phyloP scores from a whole-genome alignment of 2,113 vertebrate genomes.

The Zosterops japonicus region DNA sequence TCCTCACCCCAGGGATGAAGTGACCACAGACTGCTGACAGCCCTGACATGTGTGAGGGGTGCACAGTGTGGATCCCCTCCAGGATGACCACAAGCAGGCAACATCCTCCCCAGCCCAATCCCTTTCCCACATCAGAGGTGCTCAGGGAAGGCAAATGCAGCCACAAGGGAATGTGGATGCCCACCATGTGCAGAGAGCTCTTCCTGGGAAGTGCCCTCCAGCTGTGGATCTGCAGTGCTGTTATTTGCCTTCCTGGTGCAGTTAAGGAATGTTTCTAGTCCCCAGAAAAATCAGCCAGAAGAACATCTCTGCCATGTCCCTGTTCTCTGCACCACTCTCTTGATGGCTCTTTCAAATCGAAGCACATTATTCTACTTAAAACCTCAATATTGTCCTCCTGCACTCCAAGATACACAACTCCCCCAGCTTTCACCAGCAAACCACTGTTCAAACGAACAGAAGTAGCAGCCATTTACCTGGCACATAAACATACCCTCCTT shows the following conservation, averaged over 20 bases:
- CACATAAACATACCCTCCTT: background rate
- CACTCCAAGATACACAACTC: background rate
- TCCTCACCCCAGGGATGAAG: background rate
- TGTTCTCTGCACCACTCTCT: background rate
- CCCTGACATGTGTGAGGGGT: background rate
- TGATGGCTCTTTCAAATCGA: background rate
- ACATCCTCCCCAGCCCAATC: background rate
- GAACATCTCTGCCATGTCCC: background rate
- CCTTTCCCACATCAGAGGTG: background rate
- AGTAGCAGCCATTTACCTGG: background rate
- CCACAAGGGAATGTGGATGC: rapidly evolving
- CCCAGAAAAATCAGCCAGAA: background rate
- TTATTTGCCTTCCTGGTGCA: background rate
- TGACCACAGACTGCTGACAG: background rate
- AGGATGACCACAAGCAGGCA: background rate
- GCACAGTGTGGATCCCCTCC: rapidly evolving
- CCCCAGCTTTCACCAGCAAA: background rate
- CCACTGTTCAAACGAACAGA: background rate
- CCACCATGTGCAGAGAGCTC: rapidly evolving
- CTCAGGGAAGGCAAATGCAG: background rate
- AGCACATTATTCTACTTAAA: background rate
- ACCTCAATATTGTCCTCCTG: background rate
- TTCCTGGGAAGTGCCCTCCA: background rate
- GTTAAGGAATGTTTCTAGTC: background rate
- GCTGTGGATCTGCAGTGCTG: background rate